Evolutionary conservation across 2,888 invertebrate genomes (phyloP).

Genomic region (Callosobruchus maculatus): DNA sequence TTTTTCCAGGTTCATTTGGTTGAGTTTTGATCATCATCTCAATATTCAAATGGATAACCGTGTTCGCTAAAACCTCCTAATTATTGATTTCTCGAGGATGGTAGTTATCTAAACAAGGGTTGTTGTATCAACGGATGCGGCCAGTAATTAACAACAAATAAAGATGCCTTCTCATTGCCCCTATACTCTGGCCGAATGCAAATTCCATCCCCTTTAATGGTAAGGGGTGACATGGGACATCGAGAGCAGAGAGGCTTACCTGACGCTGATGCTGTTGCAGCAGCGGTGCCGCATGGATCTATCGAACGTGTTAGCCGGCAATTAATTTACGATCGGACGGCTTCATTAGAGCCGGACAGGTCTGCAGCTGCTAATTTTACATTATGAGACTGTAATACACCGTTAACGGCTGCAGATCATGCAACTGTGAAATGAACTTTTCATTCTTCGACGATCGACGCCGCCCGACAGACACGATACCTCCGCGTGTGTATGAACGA

Average conservation of each 20-base stretch:
- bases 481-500: not conserved
- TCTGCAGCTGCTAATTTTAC: constrained; percentile 29
- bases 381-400: constrained; percentile 35
- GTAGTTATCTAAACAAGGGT: too few relatives aligned
- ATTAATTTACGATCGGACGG: constrained; percentile 37
- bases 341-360: constrained; percentile 32
- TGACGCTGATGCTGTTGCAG: not conserved
- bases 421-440: constrained; percentile 27
- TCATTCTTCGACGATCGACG: not conserved
- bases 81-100: too few relatives aligned
- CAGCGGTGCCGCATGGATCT: constrained; percentile 4
- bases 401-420: constrained; percentile 34
- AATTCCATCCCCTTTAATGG: too few relatives aligned
- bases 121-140: too few relatives aligned
- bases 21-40: too few relatives aligned
- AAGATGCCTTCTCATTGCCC: too few relatives aligned
- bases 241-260: not conserved
- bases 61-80: too few relatives aligned
- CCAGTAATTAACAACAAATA: too few relatives aligned
- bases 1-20: too few relatives aligned
- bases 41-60: too few relatives aligned
- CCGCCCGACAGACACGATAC: not conserved
- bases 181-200: too few relatives aligned
- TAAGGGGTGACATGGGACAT: too few relatives aligned
- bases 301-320: constrained; percentile 27